Base-by-base conservation (phyloP, 1,140 invertebrate species). In the Drosophila obscura region DNA sequence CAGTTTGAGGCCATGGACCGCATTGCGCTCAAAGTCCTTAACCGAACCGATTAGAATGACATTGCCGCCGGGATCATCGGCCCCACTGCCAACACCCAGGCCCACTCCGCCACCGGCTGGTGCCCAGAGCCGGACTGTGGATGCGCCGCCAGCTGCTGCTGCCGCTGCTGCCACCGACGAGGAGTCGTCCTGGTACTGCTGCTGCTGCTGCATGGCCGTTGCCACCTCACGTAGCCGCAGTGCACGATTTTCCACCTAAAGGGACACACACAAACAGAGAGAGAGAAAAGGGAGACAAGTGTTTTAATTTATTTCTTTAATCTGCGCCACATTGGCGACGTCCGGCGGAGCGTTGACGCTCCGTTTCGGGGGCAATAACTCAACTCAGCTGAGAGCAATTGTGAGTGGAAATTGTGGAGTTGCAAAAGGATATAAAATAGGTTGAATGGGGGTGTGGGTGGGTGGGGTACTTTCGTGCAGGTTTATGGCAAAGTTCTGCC, bases 201-300 rank as follows among this genome's bases (percentile, higher is more conserved):
- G 19, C 69, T 39, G 19, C 19, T 19, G 35, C 35, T 92, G 80
- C 74, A 93, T 80, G 19, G 83, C 83, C 35, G 91, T 92, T 35
- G 91, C 73, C 73, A 91, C 91, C 65, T 93, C 92, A 85, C 96
- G 95, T 82, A 96, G 91, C 75, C 95, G 92, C 69, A 96, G 90
- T 11, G 95, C 95, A 90, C 94, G 93, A 92, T 96, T 96, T 91
- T 95, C 95, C 84, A 93, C 93, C 94, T 95, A 93, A 92, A 93
- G 84, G 65, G 71, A 81, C 62, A 81, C 62, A 52, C 28, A 8
- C 9, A 45, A 46, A 43, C 41, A 31, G 31, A 31, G 22, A 22
- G 22, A 24, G 4, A 24, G 4, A 28, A 55, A 9, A 39, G 45
- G n/a, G 19, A 64, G 69, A 80, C 77, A 66, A 76, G 63, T 80